Evolutionary conservation across 1,140 invertebrate genomes (phyloP), one percentile per base, ranked within the genome.

Genomic region (Drosophila lacteicornis): DNA sequence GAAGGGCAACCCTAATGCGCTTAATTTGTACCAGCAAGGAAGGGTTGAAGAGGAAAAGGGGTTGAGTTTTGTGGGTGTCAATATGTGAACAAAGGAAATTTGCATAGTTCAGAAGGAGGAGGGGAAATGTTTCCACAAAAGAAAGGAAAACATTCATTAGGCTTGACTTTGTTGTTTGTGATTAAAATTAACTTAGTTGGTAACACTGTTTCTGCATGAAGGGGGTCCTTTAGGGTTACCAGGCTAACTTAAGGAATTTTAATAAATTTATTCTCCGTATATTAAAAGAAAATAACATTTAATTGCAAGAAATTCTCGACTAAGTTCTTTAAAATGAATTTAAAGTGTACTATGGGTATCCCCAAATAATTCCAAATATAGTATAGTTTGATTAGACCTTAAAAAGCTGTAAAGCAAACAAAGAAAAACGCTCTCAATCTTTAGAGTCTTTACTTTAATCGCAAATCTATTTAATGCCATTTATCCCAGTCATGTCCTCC

Each of bases 81-180:
- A 73, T 58, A 82, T 82, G 80, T 45, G 74, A 59, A 79, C 80
- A 82, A 65, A 47, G 58, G n/a, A 22, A 50, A 79, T 82, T 75
- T 79, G 62, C 80, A 83, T 83, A 65, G 47, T 27, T 27, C n/a
- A 43, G 47, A 12, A 55, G 11, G 11, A 42, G 3, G 33, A 22
- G 22, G 57, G 33, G 2, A 38, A 36, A 9, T 11, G 22, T 17
- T 17, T 60, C 6, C 15, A 49, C 25, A 43, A 45, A 56, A n/a
- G 9, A 46, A 56, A n/a, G 36, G 19, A 13, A 43, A 67, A 57
- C 74, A 65, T 69, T 82, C 59, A 82, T 82, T 82, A 75, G 80
- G 38, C 15, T 36, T 79, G 63, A 79, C 59, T 69, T 59, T 36
- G 51, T 15, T n/a, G 2, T 45, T 69, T 68, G 55, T 56, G 38